Conservation (phyloP, 2,888 invertebrate species). For the Kryphioiulus occultus region DNA sequence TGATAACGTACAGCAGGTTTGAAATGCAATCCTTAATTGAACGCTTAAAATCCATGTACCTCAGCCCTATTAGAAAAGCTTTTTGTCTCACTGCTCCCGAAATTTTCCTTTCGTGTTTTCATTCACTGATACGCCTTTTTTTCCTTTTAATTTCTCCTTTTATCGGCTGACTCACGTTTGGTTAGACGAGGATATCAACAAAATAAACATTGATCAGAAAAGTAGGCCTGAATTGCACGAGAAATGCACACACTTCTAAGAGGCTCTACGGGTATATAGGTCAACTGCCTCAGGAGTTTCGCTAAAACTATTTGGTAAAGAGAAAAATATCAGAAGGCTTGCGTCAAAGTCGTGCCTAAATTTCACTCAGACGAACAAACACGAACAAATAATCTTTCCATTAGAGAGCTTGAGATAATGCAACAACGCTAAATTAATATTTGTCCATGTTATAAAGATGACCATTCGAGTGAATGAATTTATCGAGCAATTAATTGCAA, state of each 20-base stretch:
- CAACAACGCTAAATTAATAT: background rate
- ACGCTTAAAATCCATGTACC: background rate
- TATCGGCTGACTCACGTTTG: background rate
- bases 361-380: background rate
- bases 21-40: background rate
- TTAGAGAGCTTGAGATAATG: background rate
- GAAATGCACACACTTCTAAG: background rate
- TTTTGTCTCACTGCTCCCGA: background rate
- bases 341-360: background rate
- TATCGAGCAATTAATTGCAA: background rate
- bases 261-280: background rate
- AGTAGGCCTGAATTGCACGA: background rate
- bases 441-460: background rate
- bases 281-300: background rate
- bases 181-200: conserved; percentile 5
- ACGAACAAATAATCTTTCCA: background rate
- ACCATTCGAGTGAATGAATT: background rate
- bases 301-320: background rate
- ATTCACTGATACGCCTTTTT: background rate
- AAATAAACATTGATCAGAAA: background rate
- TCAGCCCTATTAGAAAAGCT: background rate
- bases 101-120: background rate
- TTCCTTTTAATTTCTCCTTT: background rate
- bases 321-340: background rate
- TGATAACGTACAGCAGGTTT: background rate